Evolutionary conservation across 2,888 invertebrate species (phyloP).

Genomic region (Acanthosepion pharaonis): DNA sequence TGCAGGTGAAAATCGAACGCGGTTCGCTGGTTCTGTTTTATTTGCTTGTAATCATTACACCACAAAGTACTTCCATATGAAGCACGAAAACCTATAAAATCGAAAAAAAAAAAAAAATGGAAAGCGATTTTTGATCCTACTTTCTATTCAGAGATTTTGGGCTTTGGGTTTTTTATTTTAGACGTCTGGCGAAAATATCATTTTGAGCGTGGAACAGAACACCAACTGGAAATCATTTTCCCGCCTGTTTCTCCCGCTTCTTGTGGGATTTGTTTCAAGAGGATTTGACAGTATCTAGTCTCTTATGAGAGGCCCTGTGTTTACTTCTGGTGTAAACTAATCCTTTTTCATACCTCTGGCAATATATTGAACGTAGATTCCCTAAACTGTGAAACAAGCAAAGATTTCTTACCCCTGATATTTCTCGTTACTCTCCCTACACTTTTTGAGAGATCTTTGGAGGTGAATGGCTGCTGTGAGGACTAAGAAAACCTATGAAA

Average conservation of each 20-base stretch:
- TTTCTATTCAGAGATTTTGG: not conserved
- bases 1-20: no score
- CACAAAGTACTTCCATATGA: no score
- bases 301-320: not conserved
- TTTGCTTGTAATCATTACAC: no score
- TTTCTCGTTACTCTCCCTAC: not conserved
- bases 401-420: not conserved
- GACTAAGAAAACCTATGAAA: not conserved
- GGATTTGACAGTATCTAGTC: not conserved
- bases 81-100: no score
- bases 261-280: not conserved
- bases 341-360: not conserved
- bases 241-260: not conserved
- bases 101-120: no score
- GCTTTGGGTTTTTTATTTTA: not conserved
- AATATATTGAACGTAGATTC: not conserved
- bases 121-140: not conserved
- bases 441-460: not conserved
- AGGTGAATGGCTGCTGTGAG: not conserved
- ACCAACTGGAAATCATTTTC: not conserved
- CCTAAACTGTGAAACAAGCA: not conserved
- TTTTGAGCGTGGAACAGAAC: not conserved
- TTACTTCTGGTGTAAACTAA: not conserved
- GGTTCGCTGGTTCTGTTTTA: no score
- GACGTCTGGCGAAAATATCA: slow-evolving; percentile 6